Evolutionary conservation across 2,888 invertebrate genomes (phyloP), one percentile per base, ranked within the genome.

Genomic region (Apodemia hepburni): DNA sequence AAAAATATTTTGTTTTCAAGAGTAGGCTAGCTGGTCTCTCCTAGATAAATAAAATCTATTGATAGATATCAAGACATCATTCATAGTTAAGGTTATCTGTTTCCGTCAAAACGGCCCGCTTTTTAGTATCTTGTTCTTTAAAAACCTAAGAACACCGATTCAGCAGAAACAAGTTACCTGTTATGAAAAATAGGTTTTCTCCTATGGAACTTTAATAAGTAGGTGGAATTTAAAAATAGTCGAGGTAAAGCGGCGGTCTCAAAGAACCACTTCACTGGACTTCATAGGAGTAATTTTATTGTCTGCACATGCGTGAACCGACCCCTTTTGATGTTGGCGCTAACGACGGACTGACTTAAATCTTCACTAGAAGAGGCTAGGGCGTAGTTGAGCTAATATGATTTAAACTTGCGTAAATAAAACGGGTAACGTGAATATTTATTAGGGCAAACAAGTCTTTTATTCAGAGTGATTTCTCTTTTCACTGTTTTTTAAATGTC

Each of bases 221-320:
- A 47, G 62, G 62, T 62, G 29, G 29, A 51, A 62, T 58, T 47
- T 58, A 58, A 62, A 62, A 58, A 62, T 62, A 62, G 47, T 11
- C 27, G 17, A 60, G 45, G 54, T 57, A 57, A 6, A 57, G 51
- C 51, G 45, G 60, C 47, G 60, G 45, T 60, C 60, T 62, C 62
- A 35, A 47, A 54, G 60, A 60, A 70, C 70, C 78, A 75, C 67
- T 76, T 64, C 68, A 70, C 59, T 71, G 74, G 68, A 69, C 72
- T 74, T 73, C 69, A 73, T 69, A 75, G 66, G 66, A 71, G 69
- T 74, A 76, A 66, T 64, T 69, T 67, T 67, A 81, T 78, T 78
- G 77, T 68, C 70, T 73, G 76, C 82, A 82, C 80, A 81, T 84
- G 85, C 81, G 85, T 84, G 72, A 81, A 79, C 63, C 66, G 65